Evolutionary conservation across 1,140 invertebrate species (phyloP), one percentile per base, ranked within the genome.

Genomic region (Helicoverpa armigera): DNA sequence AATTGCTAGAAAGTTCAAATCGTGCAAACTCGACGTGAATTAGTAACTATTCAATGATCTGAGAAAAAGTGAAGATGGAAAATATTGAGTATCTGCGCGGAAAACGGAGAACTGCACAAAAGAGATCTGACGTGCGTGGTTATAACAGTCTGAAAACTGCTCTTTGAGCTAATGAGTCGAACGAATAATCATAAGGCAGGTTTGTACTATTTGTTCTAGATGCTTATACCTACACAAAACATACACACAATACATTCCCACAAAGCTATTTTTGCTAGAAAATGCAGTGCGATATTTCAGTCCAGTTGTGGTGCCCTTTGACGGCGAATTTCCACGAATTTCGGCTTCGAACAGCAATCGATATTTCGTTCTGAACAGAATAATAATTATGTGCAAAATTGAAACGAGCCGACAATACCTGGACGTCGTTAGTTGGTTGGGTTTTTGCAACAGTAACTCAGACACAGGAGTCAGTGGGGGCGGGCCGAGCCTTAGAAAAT

Each of bases 41-140:
- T 76, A 75, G 73, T 63, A 63, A 76, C 58, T 76, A 63, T 76
- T 76, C 73, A 76, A 63, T 76, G 56, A 56, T 63, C 73, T 51
- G 73, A 63, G 18, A 76, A 63, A 23, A 76, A 76, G 48, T 63
- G 58, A 60, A 76, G 73, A 29, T 63, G 43, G 43, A 76, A 76
- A 61, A 72, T 72, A 63, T 48, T 76, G 73, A 76, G 58, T 50
- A 31, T 16, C 29, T 56, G 14, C 54, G 35, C 23, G 43, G 12
- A 76, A 61, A 76, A 76, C 48, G 58, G 43, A 14, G 51, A n/a
- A 11, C 43, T 48, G 58, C 60, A 60, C 16, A 29, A 76, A 72
- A 51, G 58, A 29, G 31, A 16, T 48, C 18, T 31, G 11, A 56
- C 56, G 31, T 51, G 18, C 35, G 35, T 9, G 23, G 43, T 53